Evolutionary conservation across 2,797 vertebrate species (phyloP), one percentile per base, ranked within the genome.

Genomic region (Tangara arthus): DNA sequence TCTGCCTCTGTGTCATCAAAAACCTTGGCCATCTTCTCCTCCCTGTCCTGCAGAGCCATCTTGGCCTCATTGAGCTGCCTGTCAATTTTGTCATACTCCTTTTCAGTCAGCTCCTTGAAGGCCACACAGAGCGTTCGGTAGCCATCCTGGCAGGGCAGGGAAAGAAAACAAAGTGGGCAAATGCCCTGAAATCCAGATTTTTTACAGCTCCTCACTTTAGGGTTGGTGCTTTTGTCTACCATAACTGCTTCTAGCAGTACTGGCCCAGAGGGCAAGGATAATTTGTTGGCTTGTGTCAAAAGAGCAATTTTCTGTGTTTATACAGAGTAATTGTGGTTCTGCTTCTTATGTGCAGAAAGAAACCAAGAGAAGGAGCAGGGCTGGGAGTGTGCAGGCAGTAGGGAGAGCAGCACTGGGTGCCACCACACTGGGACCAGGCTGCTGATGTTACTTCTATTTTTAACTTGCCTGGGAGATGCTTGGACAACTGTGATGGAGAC

Each of bases 51-150:
- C 93, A 99, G 97, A 94, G 99, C 98, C 97, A 99, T 98, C 91
- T 98, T 98, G 2, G 99, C 99, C 87, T 99, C 99, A 32, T 75
- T 96, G 65, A 99, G 95, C n/a, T 97, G 98, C 35, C 91, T 96
- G 86, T 99, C 98, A 42, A 98, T 98, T 93, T 83, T 97, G 47
- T 97, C 97, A 8, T 98, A 99, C 89, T 99, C 98, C 42, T 98
- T 98, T 11, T 95, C 93, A 65, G 96, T 97, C 19, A 99, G 98
- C 73, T 96, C 96, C 97, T 99, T 99, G 97, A 98, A 99, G 78
- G 99, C 99, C 95, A 99, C 99, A 23, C 99, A 99, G 63, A 99
- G 98, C 0, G 99, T 99, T 73, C 99, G 97, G 97, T 99, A 99
- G 34, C 99, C 99, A 83, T 99, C 99, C 99, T 99, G 95, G 70